Evolutionary conservation across 2,888 invertebrate species (phyloP), one percentile per base, ranked within the genome.

Genomic region (Cerceris ruficornis): DNA sequence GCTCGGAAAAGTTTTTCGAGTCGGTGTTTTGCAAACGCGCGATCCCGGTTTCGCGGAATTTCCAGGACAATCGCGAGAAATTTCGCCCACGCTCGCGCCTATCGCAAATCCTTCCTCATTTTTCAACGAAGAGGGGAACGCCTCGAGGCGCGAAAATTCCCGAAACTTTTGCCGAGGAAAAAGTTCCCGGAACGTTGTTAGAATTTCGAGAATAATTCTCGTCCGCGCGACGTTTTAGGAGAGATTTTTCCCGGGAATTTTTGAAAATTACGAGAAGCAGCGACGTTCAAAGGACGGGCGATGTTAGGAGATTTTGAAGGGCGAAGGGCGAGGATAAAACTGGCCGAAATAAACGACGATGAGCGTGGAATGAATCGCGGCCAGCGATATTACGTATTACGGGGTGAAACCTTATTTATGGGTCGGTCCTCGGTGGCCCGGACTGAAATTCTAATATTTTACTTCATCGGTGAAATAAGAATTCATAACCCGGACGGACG

Each of bases 381-480:
- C 52, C 42, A 60, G 50, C 66, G 61, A 61, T 62, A 67, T 71
- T 54, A 41, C 69, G 69, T 39, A 66, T 71, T 55, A 61, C 57
- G 54, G 43, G 46, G 86, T 87, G 89, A 87, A 88, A 89, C 87
- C 86, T 88, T 89, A 87, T 87, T 87, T 88, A 74, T 57, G 72
- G 67, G 55, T 54, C 58, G 50, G 55, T 57, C 66, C 67, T 58
- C 39, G 57, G 61, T 59, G 66, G 42, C 66, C 62, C 54, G 17
- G 65, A 55, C 59, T 70, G 55, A 54, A 81, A 76, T 80, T 88
- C 84, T 84, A 90, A 91, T 91, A 91, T 90, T 91, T 91, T 87
- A 90, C 84, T 85, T 90, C 88, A 89, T 91, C 86, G 89, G 85
- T 85, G 85, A 88, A 89, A 90, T 88, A 90, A 89, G 87, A 89